Percentiles rank a stretch among this genome's conserved stretches.
These are phyloP conservation scores for Lasioglossum albipes DNA, from an alignment of 1,140 invertebrate genomes.

Conservation along the genomic window DNA sequence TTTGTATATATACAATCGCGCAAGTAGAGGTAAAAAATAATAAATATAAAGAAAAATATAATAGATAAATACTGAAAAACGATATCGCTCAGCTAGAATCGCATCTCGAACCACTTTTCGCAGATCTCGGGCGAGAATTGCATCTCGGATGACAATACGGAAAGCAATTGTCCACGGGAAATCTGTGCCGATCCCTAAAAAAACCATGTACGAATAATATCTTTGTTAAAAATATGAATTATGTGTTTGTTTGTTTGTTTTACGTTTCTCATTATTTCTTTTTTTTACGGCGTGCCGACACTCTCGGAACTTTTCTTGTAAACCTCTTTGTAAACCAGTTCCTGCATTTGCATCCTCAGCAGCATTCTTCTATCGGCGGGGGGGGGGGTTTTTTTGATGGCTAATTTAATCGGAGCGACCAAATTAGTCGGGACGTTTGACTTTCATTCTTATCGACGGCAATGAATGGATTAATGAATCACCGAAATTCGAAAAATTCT, in stretches of 20 bases:
- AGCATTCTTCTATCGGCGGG: slow-evolving; percentile 74
- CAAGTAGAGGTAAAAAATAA: too few relatives aligned
- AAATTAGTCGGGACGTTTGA: too few relatives aligned
- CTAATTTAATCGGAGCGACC: too few relatives aligned
- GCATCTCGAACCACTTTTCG: not conserved
- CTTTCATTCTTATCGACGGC: too few relatives aligned
- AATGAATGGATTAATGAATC: too few relatives aligned
- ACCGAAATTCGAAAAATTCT: not conserved
- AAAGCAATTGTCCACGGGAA: not conserved
- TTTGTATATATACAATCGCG: too few relatives aligned
- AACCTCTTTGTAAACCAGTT: slow-evolving; percentile 77
- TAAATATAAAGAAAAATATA: too few relatives aligned
- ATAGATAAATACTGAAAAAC: too few relatives aligned
- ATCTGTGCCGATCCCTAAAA: not conserved
- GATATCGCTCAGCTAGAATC: too few relatives aligned
- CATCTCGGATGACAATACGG: not conserved
- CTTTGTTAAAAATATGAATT: slow-evolving; percentile 33
- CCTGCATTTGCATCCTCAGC: slow-evolving; percentile 77
- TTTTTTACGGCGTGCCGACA: slow-evolving; percentile 9
- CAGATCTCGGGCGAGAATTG: not conserved
- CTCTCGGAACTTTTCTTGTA: slow-evolving; percentile 72
- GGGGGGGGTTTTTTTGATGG: too few relatives aligned
- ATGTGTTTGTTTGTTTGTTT: not conserved
- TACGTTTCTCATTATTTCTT: not conserved
- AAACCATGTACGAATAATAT: slow-evolving; percentile 6